Evolutionary conservation across 2,888 invertebrate genomes (phyloP).

Genomic region (Trachelus iudaicus): DNA sequence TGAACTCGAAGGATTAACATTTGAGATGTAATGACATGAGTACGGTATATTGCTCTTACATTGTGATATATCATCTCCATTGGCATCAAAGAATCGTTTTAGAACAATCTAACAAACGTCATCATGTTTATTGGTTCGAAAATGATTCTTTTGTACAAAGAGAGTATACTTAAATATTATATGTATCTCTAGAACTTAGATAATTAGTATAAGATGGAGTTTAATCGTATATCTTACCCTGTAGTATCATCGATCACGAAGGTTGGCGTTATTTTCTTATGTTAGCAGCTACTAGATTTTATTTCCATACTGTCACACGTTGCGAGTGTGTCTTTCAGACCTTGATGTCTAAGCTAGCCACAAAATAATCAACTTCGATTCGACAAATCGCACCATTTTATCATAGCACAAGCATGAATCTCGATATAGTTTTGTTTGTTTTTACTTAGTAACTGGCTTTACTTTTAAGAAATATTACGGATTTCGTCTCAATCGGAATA

Average conservation of each 20-base stretch:
- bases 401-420: background rate
- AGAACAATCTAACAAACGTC: constrained; percentile 14
- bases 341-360: background rate
- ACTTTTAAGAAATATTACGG: background rate
- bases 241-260: background rate
- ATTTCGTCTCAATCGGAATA: background rate
- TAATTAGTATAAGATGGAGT: background rate
- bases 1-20: background rate
- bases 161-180: constrained; percentile 35
- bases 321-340: background rate
- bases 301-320: background rate
- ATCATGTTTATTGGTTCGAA: constrained; percentile 14
- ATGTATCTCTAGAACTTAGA: constrained; percentile 29
- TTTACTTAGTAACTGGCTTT: background rate
- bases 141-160: constrained; percentile 37
- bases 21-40: background rate
- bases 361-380: background rate
- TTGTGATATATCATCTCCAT: constrained; percentile 28
- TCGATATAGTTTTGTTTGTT: background rate
- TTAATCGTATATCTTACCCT: background rate
- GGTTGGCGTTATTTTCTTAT: background rate
- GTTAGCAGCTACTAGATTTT: background rate
- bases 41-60: constrained; percentile 23
- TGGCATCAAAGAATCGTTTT: constrained; percentile 37
- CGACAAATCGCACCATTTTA: background rate